A percentile compares a stretch with the other conserved stretches of the same genome.
phyloP scores from a whole-genome alignment of 2,797 vertebrate genomes.

The Tolypeutes matacus region DNA sequence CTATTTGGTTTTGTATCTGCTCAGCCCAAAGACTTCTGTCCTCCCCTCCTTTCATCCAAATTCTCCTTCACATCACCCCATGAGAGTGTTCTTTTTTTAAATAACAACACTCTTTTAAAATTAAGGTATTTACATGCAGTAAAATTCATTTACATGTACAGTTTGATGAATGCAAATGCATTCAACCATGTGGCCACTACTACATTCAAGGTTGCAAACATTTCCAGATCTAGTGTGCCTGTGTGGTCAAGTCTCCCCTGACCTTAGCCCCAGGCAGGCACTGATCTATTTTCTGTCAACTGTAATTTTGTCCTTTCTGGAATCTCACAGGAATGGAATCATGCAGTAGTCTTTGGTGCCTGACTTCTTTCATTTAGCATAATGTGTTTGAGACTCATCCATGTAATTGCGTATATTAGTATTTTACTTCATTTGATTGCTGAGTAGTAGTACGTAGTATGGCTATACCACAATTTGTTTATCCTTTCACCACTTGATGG shows the following conservation, averaged over 20 bases:
- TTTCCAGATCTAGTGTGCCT: neutral
- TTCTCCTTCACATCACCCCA: neutral
- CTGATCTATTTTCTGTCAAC: neutral
- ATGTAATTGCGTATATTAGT: fast-evolving
- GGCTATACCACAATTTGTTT: too few relatives aligned
- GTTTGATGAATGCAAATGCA: neutral
- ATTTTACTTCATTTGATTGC: neutral
- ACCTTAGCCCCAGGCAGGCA: neutral
- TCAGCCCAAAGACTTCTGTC: neutral
- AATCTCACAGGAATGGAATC: neutral
- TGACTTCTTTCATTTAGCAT: neutral
- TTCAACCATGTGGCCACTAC: neutral
- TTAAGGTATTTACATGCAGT: neutral
- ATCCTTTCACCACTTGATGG: neutral
- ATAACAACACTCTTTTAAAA: neutral
- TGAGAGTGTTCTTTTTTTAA: neutral
- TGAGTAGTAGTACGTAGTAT: neutral
- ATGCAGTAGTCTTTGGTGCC: neutral
- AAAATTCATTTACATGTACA: neutral
- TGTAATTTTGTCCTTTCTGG: neutral
- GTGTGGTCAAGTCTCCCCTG: fast-evolving
- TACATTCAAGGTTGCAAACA: neutral
- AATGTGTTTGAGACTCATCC: neutral
- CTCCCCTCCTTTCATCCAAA: neutral
- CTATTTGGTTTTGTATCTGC: neutral